phyloP scores from a whole-genome alignment of 2,797 vertebrate species.

The Platyrinchus mystaceus region DNA sequence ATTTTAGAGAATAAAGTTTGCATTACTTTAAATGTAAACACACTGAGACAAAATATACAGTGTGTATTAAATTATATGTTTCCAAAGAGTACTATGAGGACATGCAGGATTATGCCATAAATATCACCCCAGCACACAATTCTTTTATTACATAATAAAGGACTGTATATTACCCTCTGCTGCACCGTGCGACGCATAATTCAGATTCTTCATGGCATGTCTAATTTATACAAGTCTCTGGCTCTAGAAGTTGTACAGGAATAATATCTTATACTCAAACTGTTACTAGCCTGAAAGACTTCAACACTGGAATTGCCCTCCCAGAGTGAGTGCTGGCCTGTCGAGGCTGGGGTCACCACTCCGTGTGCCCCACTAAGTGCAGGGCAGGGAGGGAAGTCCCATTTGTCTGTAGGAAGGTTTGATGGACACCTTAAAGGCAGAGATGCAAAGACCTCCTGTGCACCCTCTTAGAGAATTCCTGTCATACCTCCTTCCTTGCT shows the following conservation, averaged over 20 bases:
- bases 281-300: neutral
- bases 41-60: conserved; percentile 55
- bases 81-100: conserved; percentile 49
- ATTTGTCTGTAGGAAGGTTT: neutral
- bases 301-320: neutral
- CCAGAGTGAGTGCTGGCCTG: neutral
- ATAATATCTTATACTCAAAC: neutral
- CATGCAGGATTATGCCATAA: conserved; percentile 52
- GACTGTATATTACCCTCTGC: conserved; percentile 57
- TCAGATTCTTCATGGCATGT: conserved; percentile 38
- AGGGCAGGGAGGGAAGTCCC: neutral
- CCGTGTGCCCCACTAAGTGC: neutral
- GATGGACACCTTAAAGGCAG: neutral
- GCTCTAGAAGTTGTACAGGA: conserved; percentile 16
- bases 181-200: neutral
- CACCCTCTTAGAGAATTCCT: neutral
- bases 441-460: neutral
- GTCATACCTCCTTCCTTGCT: neutral
- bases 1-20: conserved; percentile 53
- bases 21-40: conserved; percentile 53
- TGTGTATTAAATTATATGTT: conserved; percentile 66
- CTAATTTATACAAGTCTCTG: conserved; percentile 43
- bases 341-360: neutral
- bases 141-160: conserved; percentile 70
- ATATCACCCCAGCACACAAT: conserved; percentile 60